phyloP scores from a whole-genome alignment of 1,140 invertebrate species.

The Drosophila sproati region DNA sequence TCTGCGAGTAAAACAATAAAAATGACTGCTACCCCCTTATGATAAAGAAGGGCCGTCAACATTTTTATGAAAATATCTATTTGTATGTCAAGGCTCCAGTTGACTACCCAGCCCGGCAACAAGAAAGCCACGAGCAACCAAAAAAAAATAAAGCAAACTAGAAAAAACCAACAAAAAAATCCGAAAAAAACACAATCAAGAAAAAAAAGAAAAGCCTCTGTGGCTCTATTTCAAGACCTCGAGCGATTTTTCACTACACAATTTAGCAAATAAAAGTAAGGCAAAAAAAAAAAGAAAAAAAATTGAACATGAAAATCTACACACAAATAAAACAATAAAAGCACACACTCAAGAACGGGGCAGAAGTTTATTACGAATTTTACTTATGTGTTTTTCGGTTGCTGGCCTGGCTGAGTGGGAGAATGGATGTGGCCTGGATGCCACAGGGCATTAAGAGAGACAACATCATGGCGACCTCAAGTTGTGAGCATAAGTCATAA shows the following conservation, averaged over 20 bases:
- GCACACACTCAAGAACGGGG: conserved; percentile 39
- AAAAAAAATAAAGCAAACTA: conserved; percentile 60
- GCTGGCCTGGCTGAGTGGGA: conserved; percentile 8
- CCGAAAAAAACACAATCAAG: conserved; percentile 23
- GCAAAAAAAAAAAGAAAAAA: conserved; percentile 42
- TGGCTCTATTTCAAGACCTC: conserved; percentile 55
- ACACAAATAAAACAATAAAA: conserved; percentile 82
- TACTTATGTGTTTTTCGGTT: conserved; percentile 79
- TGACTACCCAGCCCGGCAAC: neutral
- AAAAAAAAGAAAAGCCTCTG: conserved; percentile 33
- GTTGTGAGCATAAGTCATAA: conserved; percentile 38
- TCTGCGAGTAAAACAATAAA: conserved; percentile 70
- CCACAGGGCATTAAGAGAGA: conserved; percentile 75
- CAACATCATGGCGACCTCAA: conserved; percentile 53
- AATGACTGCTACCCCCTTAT: conserved; percentile 46
- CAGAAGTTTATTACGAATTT: conserved; percentile 81
- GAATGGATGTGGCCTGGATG: neutral
- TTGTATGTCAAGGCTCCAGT: conserved; percentile 29
- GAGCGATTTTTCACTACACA: conserved; percentile 80
- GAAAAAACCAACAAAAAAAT: conserved; percentile 35
- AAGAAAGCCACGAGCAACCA: conserved; percentile 42
- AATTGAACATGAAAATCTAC: conserved; percentile 71
- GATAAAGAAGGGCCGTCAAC: conserved; percentile 10
- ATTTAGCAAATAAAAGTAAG: conserved; percentile 79
- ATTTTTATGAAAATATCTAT: conserved; percentile 62